Base-by-base conservation (phyloP, 2,888 invertebrate genomes). In the Andrena dorsata region DNA sequence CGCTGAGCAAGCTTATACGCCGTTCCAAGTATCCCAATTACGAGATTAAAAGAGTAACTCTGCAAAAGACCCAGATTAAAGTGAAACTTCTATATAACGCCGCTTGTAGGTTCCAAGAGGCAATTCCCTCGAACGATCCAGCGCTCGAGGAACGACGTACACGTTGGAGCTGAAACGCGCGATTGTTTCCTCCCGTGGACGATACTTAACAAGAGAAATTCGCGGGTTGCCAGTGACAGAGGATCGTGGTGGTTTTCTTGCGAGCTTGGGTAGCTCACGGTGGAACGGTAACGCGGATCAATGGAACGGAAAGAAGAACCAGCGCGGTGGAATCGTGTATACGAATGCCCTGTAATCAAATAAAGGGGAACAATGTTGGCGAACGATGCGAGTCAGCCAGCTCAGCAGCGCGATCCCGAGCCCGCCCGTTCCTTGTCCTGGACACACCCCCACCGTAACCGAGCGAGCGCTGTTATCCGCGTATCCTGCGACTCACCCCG, bases 391-490 rank as follows among this genome's bases (percentile, higher is more conserved):
- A 91, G 92, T 88, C 90, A 90, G 92, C 93, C 88, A 93, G 92
- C 93, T 93, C 93, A 93, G 93, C 93, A 92, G 90, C 90, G 92
- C 91, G 91, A 92, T 90, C 89, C 87, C 89, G 90, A 92, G 88
- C 93, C 93, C 94, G 94, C 94, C 94, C 92, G 93, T 94, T 94
- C 93, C 94, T 94, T 94, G 94, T 94, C 91, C 91, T 90, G 91
- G 93, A 93, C 94, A 94, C 94, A 94, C 94, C 93, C 93, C 92
- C 90, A 86, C 93, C 93, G 93, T 93, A 94, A 92, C 92, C 92
- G 87, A 79, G 82, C 84, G 89, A 89, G 83, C 89, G 86, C 86
- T 87, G 90, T 88, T 90, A 90, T 87, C 88, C 88, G 83, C 87
- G 83, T 88, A 86, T 86, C 79, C 86, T 83, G 83, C 82, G 81